Evolutionary conservation across 2,113 vertebrate species (phyloP).

Genomic region (Struthidea cinerea): DNA sequence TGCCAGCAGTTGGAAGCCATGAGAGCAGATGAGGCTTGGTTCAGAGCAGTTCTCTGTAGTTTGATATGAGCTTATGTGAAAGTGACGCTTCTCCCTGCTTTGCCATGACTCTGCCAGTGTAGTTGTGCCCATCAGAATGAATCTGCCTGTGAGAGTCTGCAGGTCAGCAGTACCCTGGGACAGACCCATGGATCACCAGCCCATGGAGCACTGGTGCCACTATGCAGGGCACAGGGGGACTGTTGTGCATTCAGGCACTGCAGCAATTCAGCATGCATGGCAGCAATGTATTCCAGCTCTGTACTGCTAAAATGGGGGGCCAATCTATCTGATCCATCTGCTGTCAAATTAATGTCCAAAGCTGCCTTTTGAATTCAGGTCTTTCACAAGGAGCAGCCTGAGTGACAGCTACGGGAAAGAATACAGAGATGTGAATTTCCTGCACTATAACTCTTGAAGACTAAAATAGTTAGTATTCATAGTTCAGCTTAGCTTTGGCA

Average conservation of each 20-base stretch:
- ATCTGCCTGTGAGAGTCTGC: not conserved
- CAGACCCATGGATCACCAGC: not conserved
- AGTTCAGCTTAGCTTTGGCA: conserved; percentile 47
- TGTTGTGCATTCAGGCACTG: not conserved
- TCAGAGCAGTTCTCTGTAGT: not conserved
- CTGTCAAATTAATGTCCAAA: conserved; percentile 55
- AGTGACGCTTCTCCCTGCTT: not conserved
- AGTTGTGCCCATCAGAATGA: not conserved
- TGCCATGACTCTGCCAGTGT: not conserved
- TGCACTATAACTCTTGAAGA: conserved; percentile 25
- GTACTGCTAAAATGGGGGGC: not conserved
- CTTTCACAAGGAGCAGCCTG: conserved; percentile 23
- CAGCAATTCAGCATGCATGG: not conserved
- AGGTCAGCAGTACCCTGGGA: not conserved
- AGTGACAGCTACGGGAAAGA: conserved; percentile 34
- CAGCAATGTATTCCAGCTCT: not conserved
- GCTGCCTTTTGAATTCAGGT: conserved; percentile 47
- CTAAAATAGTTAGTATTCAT: conserved; percentile 53
- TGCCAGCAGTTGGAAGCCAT: not conserved
- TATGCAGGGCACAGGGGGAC: not conserved
- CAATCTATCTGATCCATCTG: conserved; percentile 26
- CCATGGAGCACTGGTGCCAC: not conserved
- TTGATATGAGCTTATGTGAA: not conserved
- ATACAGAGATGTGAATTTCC: conserved; percentile 37
- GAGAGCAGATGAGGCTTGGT: not conserved